These are phyloP conservation scores for Eulemur macaco DNA, from an alignment of 2,113 vertebrate species.

Conservation along the genomic window DNA sequence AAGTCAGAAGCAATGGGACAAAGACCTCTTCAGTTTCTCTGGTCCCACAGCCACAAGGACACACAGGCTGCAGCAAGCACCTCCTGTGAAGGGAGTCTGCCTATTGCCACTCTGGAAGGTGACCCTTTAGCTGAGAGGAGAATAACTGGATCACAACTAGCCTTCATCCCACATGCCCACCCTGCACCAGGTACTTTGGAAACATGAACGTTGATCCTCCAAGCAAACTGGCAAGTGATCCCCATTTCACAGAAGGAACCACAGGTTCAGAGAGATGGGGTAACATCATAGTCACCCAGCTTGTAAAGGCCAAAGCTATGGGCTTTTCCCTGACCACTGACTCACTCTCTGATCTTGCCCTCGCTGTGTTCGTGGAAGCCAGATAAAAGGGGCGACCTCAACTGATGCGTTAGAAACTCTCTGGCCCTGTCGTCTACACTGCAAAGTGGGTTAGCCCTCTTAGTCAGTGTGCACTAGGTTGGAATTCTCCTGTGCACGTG, in stretches of 20 bases:
- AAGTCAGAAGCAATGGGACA: neutral
- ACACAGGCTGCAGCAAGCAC: too few species aligned
- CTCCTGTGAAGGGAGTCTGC: too few species aligned
- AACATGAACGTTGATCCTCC: too few species aligned
- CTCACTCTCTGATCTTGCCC: too few species aligned
- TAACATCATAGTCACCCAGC: accelerated
- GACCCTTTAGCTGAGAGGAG: neutral
- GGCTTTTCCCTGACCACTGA: neutral
- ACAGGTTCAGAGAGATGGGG: neutral
- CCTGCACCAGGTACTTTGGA: too few species aligned
- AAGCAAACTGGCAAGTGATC: too few species aligned
- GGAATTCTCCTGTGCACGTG: neutral
- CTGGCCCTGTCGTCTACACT: neutral
- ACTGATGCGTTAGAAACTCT: neutral
- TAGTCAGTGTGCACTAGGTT: accelerated
- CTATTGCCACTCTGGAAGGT: neutral
- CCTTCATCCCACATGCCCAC: neutral
- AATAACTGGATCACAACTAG: accelerated
- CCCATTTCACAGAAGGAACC: neutral
- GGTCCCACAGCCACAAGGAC: neutral
- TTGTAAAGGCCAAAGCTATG: neutral
- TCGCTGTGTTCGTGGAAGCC: neutral
- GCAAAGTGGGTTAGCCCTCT: neutral
- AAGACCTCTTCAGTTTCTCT: neutral
- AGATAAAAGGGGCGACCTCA: neutral